phyloP scores from a whole-genome alignment of 2,888 invertebrate genomes.

The Tinea trinotella region DNA sequence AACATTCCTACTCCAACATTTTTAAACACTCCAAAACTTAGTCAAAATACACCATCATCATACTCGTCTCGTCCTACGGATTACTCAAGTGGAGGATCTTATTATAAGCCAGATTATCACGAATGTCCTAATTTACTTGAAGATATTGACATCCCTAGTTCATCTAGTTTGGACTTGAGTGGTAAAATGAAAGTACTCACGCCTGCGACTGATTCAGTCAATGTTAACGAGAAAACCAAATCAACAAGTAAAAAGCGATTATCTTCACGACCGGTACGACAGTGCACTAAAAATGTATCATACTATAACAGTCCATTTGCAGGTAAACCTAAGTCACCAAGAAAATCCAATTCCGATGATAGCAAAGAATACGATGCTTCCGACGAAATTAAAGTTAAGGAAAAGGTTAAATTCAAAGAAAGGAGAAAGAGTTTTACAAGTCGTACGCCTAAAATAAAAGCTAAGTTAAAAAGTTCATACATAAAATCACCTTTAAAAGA shows the following conservation, averaged over 20 bases:
- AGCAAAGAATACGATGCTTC: conserved; percentile 26
- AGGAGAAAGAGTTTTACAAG: conserved; percentile 26
- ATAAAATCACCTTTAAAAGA: conserved; percentile 24
- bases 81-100: conserved; percentile 75
- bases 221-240: conserved; percentile 21
- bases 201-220: conserved; percentile 23
- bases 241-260: conserved; percentile 23
- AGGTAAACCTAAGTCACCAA: background rate
- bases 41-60: conserved; percentile 51
- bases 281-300: conserved; percentile 62
- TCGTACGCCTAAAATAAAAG: conserved; percentile 26
- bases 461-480: conserved; percentile 2
- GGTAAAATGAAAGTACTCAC: background rate
- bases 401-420: conserved; percentile 27
- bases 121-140: conserved; percentile 53
- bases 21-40: conserved; percentile 54
- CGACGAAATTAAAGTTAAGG: conserved; percentile 28
- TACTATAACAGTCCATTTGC: conserved; percentile 36
- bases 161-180: conserved; percentile 24
- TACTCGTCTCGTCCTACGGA: conserved; percentile 67
- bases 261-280: conserved; percentile 47
- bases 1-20: conserved; percentile 72
- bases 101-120: conserved; percentile 76
- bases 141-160: conserved; percentile 34
- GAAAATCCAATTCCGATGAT: conserved; percentile 28